phyloP scores from a whole-genome alignment of 1,140 invertebrate genomes.

The Achatina immaculata region DNA sequence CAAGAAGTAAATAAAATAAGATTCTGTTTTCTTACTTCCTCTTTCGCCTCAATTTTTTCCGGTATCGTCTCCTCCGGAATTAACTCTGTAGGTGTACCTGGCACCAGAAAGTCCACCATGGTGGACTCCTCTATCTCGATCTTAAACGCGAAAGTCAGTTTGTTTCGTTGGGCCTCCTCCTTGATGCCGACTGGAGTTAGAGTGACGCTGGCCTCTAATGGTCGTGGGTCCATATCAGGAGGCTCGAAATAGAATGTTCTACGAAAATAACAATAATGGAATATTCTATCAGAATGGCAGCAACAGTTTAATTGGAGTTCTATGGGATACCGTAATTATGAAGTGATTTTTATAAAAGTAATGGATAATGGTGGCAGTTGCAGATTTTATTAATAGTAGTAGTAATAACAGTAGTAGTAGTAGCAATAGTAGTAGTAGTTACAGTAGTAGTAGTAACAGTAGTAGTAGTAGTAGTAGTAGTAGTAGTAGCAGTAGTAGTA shows the following conservation, averaged over 20 bases:
- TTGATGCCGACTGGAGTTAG: conserved; percentile 48
- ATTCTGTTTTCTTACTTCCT: too few species aligned
- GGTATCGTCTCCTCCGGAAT: conserved; percentile 47
- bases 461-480: too few species aligned
- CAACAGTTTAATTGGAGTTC: too few species aligned
- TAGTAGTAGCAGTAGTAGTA: too few species aligned
- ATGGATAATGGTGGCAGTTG: too few species aligned
- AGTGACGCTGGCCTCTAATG: conserved; percentile 54
- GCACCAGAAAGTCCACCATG: conserved; percentile 56
- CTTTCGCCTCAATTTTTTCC: conserved; percentile 49
- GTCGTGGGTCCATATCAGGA: conserved; percentile 57
- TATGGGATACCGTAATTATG: too few species aligned
- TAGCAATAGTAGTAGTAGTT: too few species aligned
- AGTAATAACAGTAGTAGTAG: neutral
- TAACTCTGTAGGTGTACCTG: conserved; percentile 54
- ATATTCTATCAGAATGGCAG: too few species aligned
- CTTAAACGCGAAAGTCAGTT: conserved; percentile 51
- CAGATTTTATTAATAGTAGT: too few species aligned
- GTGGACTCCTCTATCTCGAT: conserved; percentile 54
- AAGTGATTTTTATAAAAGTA: too few species aligned
- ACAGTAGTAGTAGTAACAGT: too few species aligned
- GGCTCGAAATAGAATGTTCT: conserved; percentile 26
- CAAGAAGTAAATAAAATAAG: too few species aligned
- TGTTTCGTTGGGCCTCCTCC: conserved; percentile 47
- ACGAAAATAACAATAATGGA: neutral